Base-by-base conservation (phyloP, 2,888 invertebrate species). In the Melanchra persicariae region DNA sequence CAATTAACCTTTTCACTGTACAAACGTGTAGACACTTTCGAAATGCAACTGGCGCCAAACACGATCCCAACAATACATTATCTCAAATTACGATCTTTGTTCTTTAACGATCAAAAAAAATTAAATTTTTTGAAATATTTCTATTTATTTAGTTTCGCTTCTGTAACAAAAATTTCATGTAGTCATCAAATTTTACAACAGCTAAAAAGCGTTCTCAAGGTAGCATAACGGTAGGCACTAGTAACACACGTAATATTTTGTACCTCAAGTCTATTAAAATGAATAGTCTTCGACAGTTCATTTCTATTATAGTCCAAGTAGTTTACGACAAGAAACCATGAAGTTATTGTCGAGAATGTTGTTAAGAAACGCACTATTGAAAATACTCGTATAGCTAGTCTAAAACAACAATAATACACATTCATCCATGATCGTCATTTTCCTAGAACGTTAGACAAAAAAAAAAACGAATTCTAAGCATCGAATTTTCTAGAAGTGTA, bases 391-490 rank as follows among this genome's bases (percentile, higher is more conserved):
- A 24, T 45, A n/a, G n/a, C n/a, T n/a, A 40, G 22, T 65, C n/a
- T 22, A 37, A 30, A 57, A 49, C 47, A 61, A 57, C 45, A 22
- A 64, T 0, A 22, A 64, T 0, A 61, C 8, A 0, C 12, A 30
- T 52, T 12, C 30, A 17, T 12, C 17, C 17, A 58, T 43, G 17
- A 49, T 43, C 22, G 6, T 40, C 59, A 51, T 30, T 8, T 52
- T 63, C 52, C 22, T 15, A 55, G 63, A 60, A 66, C 6, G 52
- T 51, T 10, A 6, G 24, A 17, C 8, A 37, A 17, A 74, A 74
- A 17, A 74, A 74, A 66, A 80, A 45, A 37, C 34, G 10, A 74
- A 74, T 60, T 51, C 19, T 74, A 57, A 57, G 19, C 52, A 34
- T 43, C 45, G 45, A 75, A 79, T 26, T 62, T 49, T 52, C 79